Conservation (phyloP, 1,140 invertebrate species). For the Heliconius melpomene region DNA sequence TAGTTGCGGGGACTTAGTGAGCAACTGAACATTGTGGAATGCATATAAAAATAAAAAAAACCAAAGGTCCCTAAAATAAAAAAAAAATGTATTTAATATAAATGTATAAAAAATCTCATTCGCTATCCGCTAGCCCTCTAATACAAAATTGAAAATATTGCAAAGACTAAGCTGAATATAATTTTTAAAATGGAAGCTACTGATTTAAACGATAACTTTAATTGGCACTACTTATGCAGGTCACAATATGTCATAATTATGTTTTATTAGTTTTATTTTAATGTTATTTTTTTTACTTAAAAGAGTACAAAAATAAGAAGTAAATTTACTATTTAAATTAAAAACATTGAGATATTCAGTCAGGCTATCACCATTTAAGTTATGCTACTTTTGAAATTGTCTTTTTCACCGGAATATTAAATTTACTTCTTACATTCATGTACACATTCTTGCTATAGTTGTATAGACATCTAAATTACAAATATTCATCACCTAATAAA, state of each 20-base stretch:
- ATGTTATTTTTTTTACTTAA: conserved; percentile 23
- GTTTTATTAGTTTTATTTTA: conserved; percentile 11
- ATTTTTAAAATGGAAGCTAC: conserved; percentile 45
- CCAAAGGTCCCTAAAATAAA: conserved; percentile 36
- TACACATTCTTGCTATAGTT: conserved; percentile 61
- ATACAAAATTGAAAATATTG: conserved; percentile 37
- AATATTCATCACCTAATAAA: conserved; percentile 49
- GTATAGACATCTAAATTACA: conserved; percentile 51
- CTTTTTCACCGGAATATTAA: conserved; percentile 2
- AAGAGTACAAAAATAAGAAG: neutral
- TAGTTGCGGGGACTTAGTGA: conserved; percentile 53
- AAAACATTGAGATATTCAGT: neutral
- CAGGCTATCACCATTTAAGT: neutral
- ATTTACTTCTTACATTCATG: conserved; percentile 40
- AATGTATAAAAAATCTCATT: conserved; percentile 30
- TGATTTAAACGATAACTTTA: conserved; percentile 35
- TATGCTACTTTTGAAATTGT: neutral
- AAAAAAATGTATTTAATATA: conserved; percentile 37
- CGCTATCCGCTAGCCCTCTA: conserved; percentile 32
- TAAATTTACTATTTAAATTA: conserved; percentile 13
- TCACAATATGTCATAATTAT: conserved; percentile 27
- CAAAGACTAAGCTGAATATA: conserved; percentile 32
- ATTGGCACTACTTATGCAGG: conserved; percentile 35
- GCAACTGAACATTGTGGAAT: conserved; percentile 75
- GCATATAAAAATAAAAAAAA: conserved; percentile 48